These are phyloP conservation scores for Tamandua tetradactyla DNA, from an alignment of 2,797 vertebrate genomes.

Conservation along the genomic window DNA sequence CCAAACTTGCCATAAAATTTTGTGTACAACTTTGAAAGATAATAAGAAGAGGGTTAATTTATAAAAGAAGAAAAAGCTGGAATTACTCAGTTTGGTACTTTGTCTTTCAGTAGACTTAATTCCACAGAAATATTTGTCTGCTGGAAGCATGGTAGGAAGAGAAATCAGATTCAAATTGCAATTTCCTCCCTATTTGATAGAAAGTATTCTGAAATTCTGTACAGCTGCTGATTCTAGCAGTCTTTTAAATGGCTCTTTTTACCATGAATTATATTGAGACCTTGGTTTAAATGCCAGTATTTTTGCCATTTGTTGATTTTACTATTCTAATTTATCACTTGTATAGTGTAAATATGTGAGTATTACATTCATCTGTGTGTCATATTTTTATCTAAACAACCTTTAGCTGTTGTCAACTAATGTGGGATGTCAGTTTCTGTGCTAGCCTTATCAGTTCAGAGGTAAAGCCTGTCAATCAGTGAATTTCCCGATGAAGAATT, in stretches of 20 bases:
- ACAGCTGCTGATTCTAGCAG: not conserved
- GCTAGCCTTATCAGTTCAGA: conserved; percentile 21
- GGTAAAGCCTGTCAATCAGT: not conserved
- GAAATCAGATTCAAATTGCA: conserved; percentile 66
- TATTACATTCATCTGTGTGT: conserved; percentile 38
- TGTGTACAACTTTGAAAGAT: conserved; percentile 17
- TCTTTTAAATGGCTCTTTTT: conserved; percentile 50
- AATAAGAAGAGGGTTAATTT: conserved; percentile 21
- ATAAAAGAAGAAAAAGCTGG: conserved; percentile 35
- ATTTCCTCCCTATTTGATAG: not conserved
- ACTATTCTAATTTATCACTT: conserved; percentile 45
- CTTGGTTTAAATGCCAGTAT: not conserved
- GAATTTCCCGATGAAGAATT: not conserved
- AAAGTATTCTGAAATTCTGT: conserved; percentile 65
- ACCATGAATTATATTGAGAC: not conserved
- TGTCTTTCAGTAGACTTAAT: conserved; percentile 42
- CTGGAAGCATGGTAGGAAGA: conserved; percentile 64
- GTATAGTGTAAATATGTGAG: conserved; percentile 45
- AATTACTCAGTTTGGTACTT: conserved; percentile 23
- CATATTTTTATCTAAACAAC: conserved; percentile 46
- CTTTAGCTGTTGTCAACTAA: conserved; percentile 46
- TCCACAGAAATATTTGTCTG: conserved; percentile 67
- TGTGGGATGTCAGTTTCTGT: conserved; percentile 57
- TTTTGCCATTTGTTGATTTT: not conserved
- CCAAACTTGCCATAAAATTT: conserved; percentile 43